phyloP scores from a whole-genome alignment of 2,888 invertebrate species.

The Microctonus aethiopoides region DNA sequence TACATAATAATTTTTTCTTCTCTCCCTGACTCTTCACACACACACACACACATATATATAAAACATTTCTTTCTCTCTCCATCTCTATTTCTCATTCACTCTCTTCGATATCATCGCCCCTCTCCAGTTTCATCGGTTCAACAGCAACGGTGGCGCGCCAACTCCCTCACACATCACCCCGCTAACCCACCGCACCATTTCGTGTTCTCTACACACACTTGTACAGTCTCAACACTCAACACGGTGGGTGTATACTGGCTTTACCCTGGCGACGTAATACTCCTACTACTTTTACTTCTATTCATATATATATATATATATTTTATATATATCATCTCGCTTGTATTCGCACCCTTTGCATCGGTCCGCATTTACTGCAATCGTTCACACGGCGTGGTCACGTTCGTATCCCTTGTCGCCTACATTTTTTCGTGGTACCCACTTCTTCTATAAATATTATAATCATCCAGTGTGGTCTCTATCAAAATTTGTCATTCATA shows the following conservation, averaged over 20 bases:
- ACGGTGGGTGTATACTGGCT: constrained; percentile 32
- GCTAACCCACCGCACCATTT: constrained; percentile 34
- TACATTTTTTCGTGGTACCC: constrained; percentile 27
- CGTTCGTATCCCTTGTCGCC: constrained; percentile 35
- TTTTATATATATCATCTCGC: constrained; percentile 23
- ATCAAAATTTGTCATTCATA: too few species aligned
- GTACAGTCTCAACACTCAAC: constrained; percentile 36
- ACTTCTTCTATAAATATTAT: constrained; percentile 42
- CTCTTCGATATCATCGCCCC: constrained; percentile 7
- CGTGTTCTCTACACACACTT: constrained; percentile 14
- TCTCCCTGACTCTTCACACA: constrained; percentile 33
- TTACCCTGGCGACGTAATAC: constrained; percentile 34
- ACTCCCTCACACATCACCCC: constrained; percentile 31
- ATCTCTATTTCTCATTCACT: constrained; percentile 10
- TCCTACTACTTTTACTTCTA: constrained; percentile 13
- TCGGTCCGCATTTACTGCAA: neutral
- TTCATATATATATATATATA: too few species aligned
- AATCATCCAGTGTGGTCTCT: neutral
- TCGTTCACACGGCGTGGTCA: constrained; percentile 46
- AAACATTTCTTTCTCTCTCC: constrained; percentile 28
- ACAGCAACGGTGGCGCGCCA: constrained; percentile 27
- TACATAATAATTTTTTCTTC: neutral
- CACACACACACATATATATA: too few species aligned
- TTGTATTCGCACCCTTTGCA: constrained; percentile 26
- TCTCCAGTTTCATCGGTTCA: constrained; percentile 15